Evolutionary conservation across 2,888 invertebrate species (phyloP).

Genomic region (Magallana nippona): DNA sequence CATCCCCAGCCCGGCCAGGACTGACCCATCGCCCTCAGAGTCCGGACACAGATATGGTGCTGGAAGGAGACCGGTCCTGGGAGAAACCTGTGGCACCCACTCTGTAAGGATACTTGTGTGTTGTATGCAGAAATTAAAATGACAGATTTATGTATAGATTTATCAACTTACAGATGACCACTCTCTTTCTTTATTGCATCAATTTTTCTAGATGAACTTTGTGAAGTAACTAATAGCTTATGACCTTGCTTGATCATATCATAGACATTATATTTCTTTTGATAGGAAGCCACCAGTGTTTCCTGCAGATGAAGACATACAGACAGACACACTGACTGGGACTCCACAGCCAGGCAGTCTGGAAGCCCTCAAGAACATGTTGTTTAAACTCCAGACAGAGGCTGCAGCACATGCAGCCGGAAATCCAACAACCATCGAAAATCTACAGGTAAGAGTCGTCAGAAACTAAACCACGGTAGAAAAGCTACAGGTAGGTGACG

Average conservation of each 20-base stretch:
- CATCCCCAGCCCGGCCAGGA: constrained; percentile 51
- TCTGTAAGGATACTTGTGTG: not conserved
- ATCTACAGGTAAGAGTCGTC: constrained; percentile 1
- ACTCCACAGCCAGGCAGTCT: constrained; percentile 73
- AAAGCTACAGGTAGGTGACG: not conserved
- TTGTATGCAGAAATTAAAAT: too few relatives aligned
- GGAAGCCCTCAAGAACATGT: constrained; percentile 75
- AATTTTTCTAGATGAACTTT: too few relatives aligned
- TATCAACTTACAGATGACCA: too few relatives aligned
- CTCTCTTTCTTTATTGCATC: too few relatives aligned
- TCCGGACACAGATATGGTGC: constrained; percentile 63
- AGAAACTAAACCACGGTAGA: not conserved
- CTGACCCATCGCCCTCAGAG: constrained; percentile 50
- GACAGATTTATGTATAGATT: too few relatives aligned
- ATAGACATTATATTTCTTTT: not conserved
- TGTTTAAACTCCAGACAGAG: constrained; percentile 73
- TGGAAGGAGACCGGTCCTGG: constrained; percentile 73
- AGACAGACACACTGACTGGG: constrained; percentile 56
- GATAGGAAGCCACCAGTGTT: constrained; percentile 3
- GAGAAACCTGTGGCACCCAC: constrained; percentile 59
- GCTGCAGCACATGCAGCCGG: constrained; percentile 52
- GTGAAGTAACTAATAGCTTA: too few relatives aligned
- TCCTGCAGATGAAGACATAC: constrained; percentile 19
- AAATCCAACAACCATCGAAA: constrained; percentile 27
- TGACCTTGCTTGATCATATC: too few relatives aligned